phyloP scores from a whole-genome alignment of 2,113 vertebrate species.

The Rhineura floridana region DNA sequence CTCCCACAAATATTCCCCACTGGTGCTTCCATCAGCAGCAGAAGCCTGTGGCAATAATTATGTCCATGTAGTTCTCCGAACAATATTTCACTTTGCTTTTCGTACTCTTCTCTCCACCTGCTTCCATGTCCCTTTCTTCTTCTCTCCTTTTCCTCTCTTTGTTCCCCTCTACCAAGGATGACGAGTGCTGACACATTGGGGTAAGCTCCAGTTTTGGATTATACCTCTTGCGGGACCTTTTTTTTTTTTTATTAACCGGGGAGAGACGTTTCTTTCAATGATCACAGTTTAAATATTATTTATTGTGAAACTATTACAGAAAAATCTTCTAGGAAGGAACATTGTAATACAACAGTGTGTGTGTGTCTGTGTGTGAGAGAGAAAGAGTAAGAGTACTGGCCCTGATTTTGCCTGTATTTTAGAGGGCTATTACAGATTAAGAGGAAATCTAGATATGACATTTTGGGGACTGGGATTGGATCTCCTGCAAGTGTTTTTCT shows the following conservation, averaged over 20 bases:
- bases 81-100: conserved; percentile 75
- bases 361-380: background rate
- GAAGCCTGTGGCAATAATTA: conserved; percentile 52
- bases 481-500: background rate
- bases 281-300: conserved; percentile 18
- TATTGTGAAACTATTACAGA: conserved; percentile 41
- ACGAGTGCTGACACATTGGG: conserved; percentile 69
- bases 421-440: conserved; percentile 9
- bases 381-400: conserved; percentile 33
- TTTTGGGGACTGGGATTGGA: background rate
- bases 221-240: conserved; percentile 59
- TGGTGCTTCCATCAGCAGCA: conserved; percentile 56
- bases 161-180: conserved; percentile 61
- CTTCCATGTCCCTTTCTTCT: conserved; percentile 60
- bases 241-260: conserved; percentile 58
- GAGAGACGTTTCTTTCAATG: conserved; percentile 46
- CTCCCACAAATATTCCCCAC: conserved; percentile 57
- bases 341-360: conserved; percentile 49
- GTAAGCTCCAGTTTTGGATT: conserved; percentile 65
- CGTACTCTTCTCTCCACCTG: conserved; percentile 73
- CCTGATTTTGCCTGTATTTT: conserved; percentile 36
- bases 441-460: conserved; percentile 35
- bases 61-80: conserved; percentile 59
- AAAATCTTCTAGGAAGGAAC: conserved; percentile 60
- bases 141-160: conserved; percentile 47